Evolutionary conservation across 2,888 invertebrate species (phyloP), one percentile per base, ranked within the genome.

Genomic region (Nemotelus pantherinus): DNA sequence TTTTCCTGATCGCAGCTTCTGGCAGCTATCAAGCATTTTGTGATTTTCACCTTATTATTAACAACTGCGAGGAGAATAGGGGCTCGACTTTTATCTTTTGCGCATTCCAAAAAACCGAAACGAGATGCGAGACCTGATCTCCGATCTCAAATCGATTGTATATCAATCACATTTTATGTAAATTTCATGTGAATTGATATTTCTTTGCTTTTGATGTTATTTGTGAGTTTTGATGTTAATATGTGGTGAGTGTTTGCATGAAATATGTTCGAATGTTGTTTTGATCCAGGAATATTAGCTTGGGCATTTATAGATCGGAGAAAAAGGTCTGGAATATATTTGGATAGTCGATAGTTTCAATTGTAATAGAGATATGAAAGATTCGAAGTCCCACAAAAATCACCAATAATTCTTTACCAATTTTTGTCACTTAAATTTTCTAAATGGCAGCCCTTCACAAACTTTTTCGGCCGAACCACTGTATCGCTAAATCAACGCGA

Each of bases 141-240:
- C 1, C 0, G 25, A 25, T 25, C 25, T 72, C 72, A 47, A 60
- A 45, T 47, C 72, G 58, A 60, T 72, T 60, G 72, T 72, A 58
- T 58, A 72, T 72, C 72, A 72, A 72, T 72, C 72, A 58, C 41
- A 58, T 72, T 63, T 58, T 57, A 72, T 72, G 47, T 72, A 57
- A 57, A 9, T 65, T 65, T 65, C 45, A 3, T 47, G 10, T 39
- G 41, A 3, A 50, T 60, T 43, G 25, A 3, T 25, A 43, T 7
- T 25, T 25, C 25, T 60, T 60, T 60, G n/a, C 60, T 60, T 60
- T 60, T 60, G 60, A 60, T 60, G 60, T 60, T 60, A 25, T 25
- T 25, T 25, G 25, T 25, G 25, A 25, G 25, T 25, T 25, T 25
- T 25, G 25, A 25, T 25, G 25, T 25, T 25, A 25, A 25, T 25